A percentile compares a stretch with the other conserved stretches of the same genome.
These are phyloP conservation scores for Melanocharis versteri DNA, from an alignment of 2,113 vertebrate species.

Conservation along the genomic window DNA sequence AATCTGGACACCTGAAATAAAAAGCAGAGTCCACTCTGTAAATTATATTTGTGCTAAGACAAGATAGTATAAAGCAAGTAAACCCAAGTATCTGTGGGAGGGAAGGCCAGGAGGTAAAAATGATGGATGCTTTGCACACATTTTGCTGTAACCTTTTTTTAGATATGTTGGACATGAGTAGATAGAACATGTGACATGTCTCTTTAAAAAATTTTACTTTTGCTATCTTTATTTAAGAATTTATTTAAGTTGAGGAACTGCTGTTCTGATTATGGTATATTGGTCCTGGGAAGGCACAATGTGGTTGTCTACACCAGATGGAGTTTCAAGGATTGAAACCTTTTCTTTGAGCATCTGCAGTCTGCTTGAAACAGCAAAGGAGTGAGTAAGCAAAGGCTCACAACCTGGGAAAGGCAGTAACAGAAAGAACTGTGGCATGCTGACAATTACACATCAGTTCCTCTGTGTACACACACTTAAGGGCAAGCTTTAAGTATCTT, in stretches of 20 bases:
- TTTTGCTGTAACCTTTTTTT: neutral
- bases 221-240: neutral
- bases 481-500: neutral
- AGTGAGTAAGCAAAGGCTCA: neutral
- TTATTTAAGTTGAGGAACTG: neutral
- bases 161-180: accelerated
- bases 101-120: neutral
- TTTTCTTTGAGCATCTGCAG: neutral
- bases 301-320: neutral
- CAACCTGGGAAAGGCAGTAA: neutral
- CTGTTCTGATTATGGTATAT: neutral
- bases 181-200: neutral
- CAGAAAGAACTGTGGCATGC: neutral
- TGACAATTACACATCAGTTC: neutral
- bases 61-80: neutral
- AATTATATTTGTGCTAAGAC: neutral
- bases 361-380: neutral
- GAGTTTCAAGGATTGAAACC: neutral
- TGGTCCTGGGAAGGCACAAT: neutral
- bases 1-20: neutral
- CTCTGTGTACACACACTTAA: neutral
- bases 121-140: neutral
- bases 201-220: neutral
- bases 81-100: neutral
- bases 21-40: neutral